Evolutionary conservation across 2,797 vertebrate genomes (phyloP).

Genomic region (Brachymystax lenok): DNA sequence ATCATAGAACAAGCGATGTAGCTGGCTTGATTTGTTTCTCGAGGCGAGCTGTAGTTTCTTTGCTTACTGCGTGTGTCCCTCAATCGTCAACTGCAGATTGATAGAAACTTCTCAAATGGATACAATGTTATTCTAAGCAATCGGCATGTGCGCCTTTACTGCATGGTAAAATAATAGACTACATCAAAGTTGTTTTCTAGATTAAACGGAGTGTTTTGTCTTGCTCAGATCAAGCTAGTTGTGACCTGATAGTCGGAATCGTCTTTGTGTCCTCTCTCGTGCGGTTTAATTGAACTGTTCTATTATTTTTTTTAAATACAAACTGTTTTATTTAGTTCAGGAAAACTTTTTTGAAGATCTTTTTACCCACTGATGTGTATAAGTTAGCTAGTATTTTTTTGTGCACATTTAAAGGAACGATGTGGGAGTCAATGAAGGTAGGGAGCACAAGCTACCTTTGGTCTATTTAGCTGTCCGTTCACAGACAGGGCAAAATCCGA

Average conservation of each 20-base stretch:
- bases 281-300: constrained; percentile 49
- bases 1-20: constrained; percentile 65
- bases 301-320: constrained; percentile 42
- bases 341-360: constrained; percentile 15
- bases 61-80: constrained; percentile 48
- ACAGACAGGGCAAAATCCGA: constrained; percentile 57
- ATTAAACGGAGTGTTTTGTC: constrained; percentile 48
- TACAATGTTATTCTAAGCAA: constrained; percentile 28
- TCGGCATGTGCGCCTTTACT: constrained; percentile 7
- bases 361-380: constrained; percentile 17
- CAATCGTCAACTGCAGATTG: constrained; percentile 51
- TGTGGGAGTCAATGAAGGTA: constrained; percentile 59
- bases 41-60: constrained; percentile 63
- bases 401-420: constrained; percentile 40
- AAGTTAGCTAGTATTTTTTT: constrained; percentile 10
- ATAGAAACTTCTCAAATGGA: constrained; percentile 61
- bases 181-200: constrained; percentile 50
- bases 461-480: constrained; percentile 73
- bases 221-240: constrained; percentile 46
- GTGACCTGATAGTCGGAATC: constrained; percentile 74
- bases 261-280: constrained; percentile 77
- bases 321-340: constrained; percentile 44
- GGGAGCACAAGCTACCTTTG: constrained; percentile 66
- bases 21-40: constrained; percentile 62
- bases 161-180: constrained; percentile 15